These are phyloP conservation scores for Leptopilina boulardi DNA, from an alignment of 1,140 invertebrate species.

Conservation along the genomic window DNA sequence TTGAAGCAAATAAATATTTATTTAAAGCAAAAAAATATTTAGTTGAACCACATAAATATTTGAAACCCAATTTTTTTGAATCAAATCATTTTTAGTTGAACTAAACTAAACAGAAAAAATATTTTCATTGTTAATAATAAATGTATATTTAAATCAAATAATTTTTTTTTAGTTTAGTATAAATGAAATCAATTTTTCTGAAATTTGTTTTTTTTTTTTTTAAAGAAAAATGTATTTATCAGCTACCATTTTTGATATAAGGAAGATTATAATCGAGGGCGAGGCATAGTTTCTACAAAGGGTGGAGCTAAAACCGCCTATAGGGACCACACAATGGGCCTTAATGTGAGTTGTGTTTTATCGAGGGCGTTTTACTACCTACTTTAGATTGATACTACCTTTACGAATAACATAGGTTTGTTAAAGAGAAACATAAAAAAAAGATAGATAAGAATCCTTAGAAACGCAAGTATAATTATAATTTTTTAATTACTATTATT, in stretches of 20 bases:
- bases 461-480: too few species aligned
- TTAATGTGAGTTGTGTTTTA: conserved; percentile 8
- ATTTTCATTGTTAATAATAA: too few species aligned
- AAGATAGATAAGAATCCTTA: too few species aligned
- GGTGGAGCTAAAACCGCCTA: conserved; percentile 17
- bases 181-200: neutral
- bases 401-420: neutral
- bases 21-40: too few species aligned
- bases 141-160: too few species aligned
- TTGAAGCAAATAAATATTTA: too few species aligned
- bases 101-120: too few species aligned
- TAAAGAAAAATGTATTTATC: neutral
- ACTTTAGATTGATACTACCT: neutral
- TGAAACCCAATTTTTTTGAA: too few species aligned
- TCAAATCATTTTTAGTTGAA: too few species aligned
- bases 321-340: conserved; percentile 19
- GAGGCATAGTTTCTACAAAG: conserved; percentile 3
- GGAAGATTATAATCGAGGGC: conserved; percentile 9
- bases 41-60: too few species aligned
- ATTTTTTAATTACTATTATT: too few species aligned
- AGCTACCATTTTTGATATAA: neutral
- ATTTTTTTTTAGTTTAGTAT: neutral
- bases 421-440: neutral
- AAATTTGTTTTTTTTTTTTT: neutral
- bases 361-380: conserved; percentile 43